These are phyloP conservation scores for Mustelus asterias DNA, from an alignment of 2,113 vertebrate genomes.

Conservation along the genomic window DNA sequence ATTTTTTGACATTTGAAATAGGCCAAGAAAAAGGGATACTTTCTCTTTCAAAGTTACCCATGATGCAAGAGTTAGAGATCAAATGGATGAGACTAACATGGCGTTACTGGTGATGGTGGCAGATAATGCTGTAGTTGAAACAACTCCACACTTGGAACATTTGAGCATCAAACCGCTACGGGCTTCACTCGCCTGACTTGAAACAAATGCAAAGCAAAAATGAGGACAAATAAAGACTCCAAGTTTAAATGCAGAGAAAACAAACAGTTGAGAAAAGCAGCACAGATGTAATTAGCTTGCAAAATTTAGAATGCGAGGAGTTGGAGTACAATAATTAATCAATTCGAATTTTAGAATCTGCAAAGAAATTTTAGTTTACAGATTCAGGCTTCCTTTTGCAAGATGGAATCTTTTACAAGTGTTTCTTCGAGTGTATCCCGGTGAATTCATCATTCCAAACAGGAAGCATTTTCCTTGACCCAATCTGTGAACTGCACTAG, in stretches of 20 bases:
- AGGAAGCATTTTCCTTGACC: not conserved
- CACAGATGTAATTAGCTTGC: constrained; percentile 41
- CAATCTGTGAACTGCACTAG: not conserved
- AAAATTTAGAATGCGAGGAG: not conserved
- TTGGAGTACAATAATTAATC: constrained; percentile 32
- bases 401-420: no score
- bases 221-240: constrained; percentile 36
- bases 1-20: not conserved
- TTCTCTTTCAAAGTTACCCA: constrained; percentile 26
- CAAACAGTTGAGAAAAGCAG: constrained; percentile 38
- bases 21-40: constrained; percentile 25
- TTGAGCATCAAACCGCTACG: constrained; percentile 87
- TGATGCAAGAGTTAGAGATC: constrained; percentile 39
- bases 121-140: constrained; percentile 85
- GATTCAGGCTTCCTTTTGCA: not conserved
- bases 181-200: constrained; percentile 63
- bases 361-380: not conserved
- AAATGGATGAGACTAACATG: constrained; percentile 79
- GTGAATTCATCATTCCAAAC: not conserved
- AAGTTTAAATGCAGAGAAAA: constrained; percentile 32
- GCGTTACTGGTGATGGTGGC: constrained; percentile 84
- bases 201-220: constrained; percentile 45
- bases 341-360: not conserved
- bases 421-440: not conserved
- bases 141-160: constrained; percentile 93